Percentiles rank a stretch among this genome's conserved stretches.
Conservation (phyloP, 1,140 invertebrate species). For the Contarinia nasturtii region DNA sequence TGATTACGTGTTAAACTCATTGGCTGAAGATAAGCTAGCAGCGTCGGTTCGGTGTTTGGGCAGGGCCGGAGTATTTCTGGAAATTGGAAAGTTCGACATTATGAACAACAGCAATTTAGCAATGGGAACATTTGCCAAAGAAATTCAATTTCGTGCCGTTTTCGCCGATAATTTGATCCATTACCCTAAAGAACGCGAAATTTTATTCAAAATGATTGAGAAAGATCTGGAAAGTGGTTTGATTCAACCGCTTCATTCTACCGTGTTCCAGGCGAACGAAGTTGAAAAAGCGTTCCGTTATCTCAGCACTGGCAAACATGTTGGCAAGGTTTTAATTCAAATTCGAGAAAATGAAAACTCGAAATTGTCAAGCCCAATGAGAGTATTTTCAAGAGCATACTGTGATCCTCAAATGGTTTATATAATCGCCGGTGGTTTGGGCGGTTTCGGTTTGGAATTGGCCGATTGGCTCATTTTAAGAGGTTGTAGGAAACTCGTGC, state of each 20-base stretch:
- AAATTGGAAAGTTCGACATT: conserved; percentile 62
- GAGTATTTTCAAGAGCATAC: conserved; percentile 21
- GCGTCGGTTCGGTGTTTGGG: conserved; percentile 61
- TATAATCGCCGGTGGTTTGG: conserved; percentile 54
- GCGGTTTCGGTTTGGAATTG: conserved; percentile 82
- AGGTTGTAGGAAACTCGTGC: conserved; percentile 56
- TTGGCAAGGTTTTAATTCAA: conserved; percentile 49
- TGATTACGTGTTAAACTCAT: conserved; percentile 44
- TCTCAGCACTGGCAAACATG: conserved; percentile 73
- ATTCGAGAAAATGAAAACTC: conserved; percentile 11
- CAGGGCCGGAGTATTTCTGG: conserved; percentile 44
- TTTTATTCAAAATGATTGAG: conserved; percentile 12
- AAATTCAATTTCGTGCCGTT: conserved; percentile 74
- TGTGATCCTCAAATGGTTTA: conserved; percentile 28
- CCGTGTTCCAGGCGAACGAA: conserved; percentile 36
- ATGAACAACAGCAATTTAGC: conserved; percentile 40
- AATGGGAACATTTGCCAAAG: conserved; percentile 60
- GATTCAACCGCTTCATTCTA: conserved; percentile 21
- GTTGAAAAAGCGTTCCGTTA: conserved; percentile 47
- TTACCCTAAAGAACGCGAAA: conserved; percentile 21
- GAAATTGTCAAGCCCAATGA: conserved; percentile 12
- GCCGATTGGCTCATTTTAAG: conserved; percentile 67
- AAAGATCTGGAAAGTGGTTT: conserved; percentile 41
- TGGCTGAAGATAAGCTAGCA: conserved; percentile 43
- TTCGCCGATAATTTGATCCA: conserved; percentile 58